Evolutionary conservation across 2,113 vertebrate genomes (phyloP), one percentile per base, ranked within the genome.

Genomic region (Cyphomyrus discorhynchus): DNA sequence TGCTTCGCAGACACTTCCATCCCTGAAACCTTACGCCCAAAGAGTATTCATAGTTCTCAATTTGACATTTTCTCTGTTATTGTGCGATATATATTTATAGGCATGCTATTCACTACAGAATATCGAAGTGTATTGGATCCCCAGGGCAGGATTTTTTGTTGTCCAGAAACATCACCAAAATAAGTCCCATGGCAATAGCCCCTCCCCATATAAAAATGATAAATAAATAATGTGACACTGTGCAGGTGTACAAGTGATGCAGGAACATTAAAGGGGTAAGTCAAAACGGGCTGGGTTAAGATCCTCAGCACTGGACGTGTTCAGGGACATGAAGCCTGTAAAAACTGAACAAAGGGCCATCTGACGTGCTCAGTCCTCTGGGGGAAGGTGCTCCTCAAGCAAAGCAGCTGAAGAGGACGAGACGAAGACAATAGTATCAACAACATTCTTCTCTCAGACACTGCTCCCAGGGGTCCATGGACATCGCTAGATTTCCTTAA

Each of bases 31-130:
- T 42, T 42, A 80, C 27, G 62, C 27, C 27, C 62, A 70, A 70
- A 70, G n/a, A 42, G 35, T 80, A 80, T 80, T 80, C 74, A 80
- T 80, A 80, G 35, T 80, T 80, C 74, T 80, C 74, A 80, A 80
- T 39, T 80, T 80, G 74, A 80, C 74, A 42, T 19, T 80, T 42
- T 42, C 74, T 80, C 74, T 42, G 31, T 80, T 42, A 80, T 80
- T 15, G 5, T 42, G 35, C 5, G 17, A 80, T 42, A 80, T 42
- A 80, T 42, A 80, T 80, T 80, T 80, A 80, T 39, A 80, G 15
- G 31, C 70, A 39, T 77, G 70, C 74, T 80, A 80, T 80, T 80
- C 74, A 11, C 6, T 42, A 80, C 15, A 19, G 74, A 80, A 80
- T 42, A 77, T 39, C 1, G 35, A 42, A 42, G 17, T 80, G 13